Percentiles rank a stretch among this genome's conserved stretches.
These are phyloP conservation scores for Limnephilus auricula DNA, from an alignment of 2,888 invertebrate species.

Conservation along the genomic window DNA sequence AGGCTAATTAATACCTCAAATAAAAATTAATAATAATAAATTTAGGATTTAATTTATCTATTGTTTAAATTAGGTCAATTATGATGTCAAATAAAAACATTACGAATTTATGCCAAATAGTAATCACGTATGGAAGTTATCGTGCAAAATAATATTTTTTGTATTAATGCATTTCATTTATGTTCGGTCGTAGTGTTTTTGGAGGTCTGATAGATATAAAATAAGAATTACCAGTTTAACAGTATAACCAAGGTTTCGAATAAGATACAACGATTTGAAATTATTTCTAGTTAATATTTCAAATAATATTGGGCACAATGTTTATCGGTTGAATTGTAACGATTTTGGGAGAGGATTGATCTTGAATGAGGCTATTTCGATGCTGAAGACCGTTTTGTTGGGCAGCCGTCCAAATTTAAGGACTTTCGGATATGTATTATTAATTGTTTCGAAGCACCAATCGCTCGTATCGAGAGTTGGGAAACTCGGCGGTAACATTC, in stretches of 20 bases:
- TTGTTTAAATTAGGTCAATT: too few relatives aligned
- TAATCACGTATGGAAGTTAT: too few relatives aligned
- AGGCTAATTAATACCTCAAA: too few relatives aligned
- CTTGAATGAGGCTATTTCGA: slow-evolving; percentile 44
- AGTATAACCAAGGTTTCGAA: neutral
- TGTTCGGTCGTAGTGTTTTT: neutral
- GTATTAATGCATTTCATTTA: too few relatives aligned
- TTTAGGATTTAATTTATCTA: too few relatives aligned
- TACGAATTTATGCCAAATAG: too few relatives aligned
- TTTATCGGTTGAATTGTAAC: slow-evolving; percentile 32
- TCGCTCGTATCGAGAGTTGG: neutral
- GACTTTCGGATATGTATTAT: slow-evolving; percentile 39
- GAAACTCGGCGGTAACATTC: neutral
- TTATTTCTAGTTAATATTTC: slow-evolving; percentile 16
- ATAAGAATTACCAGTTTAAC: neutral
- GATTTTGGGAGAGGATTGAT: slow-evolving; percentile 20
- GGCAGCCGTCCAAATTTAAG: slow-evolving; percentile 38
- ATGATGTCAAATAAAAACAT: too few relatives aligned
- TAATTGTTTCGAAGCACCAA: slow-evolving; percentile 28
- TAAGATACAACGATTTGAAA: neutral
- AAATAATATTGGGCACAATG: slow-evolving; percentile 32
- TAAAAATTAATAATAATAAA: too few relatives aligned
- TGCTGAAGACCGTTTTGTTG: slow-evolving; percentile 19
- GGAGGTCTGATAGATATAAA: neutral
- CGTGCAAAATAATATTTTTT: neutral